A percentile compares a stretch with the other conserved stretches of the same genome.
phyloP scores from a whole-genome alignment of 2,113 vertebrate genomes.

The Holacanthus passer region DNA sequence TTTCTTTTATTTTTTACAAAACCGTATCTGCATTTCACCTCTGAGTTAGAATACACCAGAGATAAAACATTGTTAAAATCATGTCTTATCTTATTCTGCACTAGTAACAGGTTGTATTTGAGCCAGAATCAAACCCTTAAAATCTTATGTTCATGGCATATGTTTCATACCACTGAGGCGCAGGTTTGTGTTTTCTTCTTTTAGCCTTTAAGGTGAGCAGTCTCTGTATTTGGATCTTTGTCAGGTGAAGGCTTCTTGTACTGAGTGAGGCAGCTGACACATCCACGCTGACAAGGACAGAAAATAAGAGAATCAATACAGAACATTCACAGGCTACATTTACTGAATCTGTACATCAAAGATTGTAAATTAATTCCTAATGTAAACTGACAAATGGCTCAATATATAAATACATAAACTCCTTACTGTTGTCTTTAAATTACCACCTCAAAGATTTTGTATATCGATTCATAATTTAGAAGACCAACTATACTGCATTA shows the following conservation, averaged over 20 bases:
- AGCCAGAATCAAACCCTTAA: too few relatives aligned
- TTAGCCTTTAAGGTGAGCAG: slow-evolving; percentile 38
- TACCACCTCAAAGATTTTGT: background rate
- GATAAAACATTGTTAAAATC: too few relatives aligned
- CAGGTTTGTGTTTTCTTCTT: background rate
- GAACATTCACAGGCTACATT: background rate
- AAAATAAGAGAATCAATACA: background rate
- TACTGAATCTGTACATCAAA: background rate
- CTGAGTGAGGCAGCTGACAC: slow-evolving; percentile 11
- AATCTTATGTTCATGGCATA: background rate
- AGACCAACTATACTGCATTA: background rate
- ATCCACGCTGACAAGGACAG: slow-evolving; percentile 58
- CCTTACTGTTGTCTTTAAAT: too few relatives aligned
- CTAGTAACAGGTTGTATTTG: too few relatives aligned
- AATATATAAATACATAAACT: too few relatives aligned
- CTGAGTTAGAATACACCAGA: background rate
- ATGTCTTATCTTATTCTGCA: too few relatives aligned
- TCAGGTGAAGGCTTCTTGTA: slow-evolving; percentile 11
- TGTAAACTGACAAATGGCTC: background rate
- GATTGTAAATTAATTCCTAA: background rate
- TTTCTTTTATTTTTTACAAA: slow-evolving; percentile 9
- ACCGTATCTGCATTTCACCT: background rate
- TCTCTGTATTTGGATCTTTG: slow-evolving; percentile 14
- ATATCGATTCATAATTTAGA: background rate
- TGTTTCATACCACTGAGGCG: background rate